Evolutionary conservation across 2,888 invertebrate species (phyloP), one percentile per base, ranked within the genome.

Genomic region (Meta bourneti): DNA sequence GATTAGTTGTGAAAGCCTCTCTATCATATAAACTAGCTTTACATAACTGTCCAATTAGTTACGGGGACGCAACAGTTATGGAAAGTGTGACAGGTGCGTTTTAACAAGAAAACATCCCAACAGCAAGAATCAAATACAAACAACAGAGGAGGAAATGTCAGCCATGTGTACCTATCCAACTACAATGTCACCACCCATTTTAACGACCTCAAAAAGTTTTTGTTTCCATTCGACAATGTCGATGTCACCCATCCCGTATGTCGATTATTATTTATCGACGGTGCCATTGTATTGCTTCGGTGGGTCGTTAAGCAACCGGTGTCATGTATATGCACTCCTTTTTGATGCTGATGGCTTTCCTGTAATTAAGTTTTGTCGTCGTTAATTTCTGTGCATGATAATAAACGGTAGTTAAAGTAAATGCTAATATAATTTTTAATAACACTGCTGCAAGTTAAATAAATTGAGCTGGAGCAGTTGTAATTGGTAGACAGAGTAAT

Each of bases 191-290:
- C 81, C 88, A 79, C 74, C 88, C 80, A 61, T 81, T 74, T n/a
- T 88, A 88, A 88, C 81, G 88, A 88, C 79, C 81, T 48, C 19
- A 88, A 85, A 81, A 74, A 7, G 52, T 61, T 88, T 84, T 88
- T 80, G 79, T 87, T 72, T 80, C 80, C 61, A 54, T 34, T 54
- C 34, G 74, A 84, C 75, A 75, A 61, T 61, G 74, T 84, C 52
- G 72, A 71, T 74, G 54, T 72, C 83, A 61, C 54, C 61, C 79
- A 19, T 51, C 34, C 79, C 2, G 48, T 61, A 34, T 74, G 75
- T 84, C 84, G 84, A 84, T 84, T 54, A 84, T 84, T 84, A 84
- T 84, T 84, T 84, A 84, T 72, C 74, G 74, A 75, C 74, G 70
- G 19, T 82, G 34, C 54, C 75, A 75, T 75, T 75, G 52, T 82